Percentiles rank a stretch among this genome's conserved stretches.
Evolutionary conservation across 2,888 invertebrate species (phyloP).

Genomic region (Marronus borbonicus): DNA sequence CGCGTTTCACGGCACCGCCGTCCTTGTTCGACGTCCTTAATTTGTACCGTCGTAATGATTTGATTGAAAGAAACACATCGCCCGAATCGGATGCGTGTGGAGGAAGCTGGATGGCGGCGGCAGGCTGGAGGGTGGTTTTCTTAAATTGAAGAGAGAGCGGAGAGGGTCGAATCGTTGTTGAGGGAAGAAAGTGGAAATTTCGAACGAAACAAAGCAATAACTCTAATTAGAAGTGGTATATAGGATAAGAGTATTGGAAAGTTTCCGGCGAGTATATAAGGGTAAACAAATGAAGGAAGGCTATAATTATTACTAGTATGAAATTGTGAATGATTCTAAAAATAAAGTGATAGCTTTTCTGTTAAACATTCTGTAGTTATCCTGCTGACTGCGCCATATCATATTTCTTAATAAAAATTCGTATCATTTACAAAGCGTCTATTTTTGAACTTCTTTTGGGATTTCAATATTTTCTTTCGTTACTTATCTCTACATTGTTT

Average conservation of each 20-base stretch:
- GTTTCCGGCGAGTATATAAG: not conserved
- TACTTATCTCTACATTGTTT: too few relatives aligned
- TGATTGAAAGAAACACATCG: conserved; percentile 18
- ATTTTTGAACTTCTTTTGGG: too few relatives aligned
- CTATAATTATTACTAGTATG: too few relatives aligned
- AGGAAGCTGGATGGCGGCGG: not conserved
- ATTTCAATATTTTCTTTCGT: too few relatives aligned
- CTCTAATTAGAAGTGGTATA: conserved; percentile 5
- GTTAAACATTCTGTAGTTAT: too few relatives aligned
- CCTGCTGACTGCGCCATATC: too few relatives aligned
- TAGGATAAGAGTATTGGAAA: not conserved
- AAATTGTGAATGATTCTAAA: too few relatives aligned
- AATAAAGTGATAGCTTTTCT: too few relatives aligned
- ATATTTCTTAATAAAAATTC: too few relatives aligned
- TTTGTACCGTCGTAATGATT: conserved; percentile 14
- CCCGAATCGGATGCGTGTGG: conserved; percentile 12
- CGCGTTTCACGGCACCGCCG: not conserved
- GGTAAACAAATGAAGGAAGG: too few relatives aligned
- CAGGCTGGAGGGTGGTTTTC: not conserved
- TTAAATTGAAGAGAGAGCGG: not conserved
- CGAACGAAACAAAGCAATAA: not conserved
- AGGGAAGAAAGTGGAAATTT: not conserved
- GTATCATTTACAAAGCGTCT: too few relatives aligned
- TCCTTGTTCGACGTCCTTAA: conserved; percentile 1
- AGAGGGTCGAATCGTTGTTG: not conserved